These are phyloP conservation scores for Chaunax sp. DNA, from an alignment of 2,797 vertebrate genomes.

Conservation along the genomic window DNA sequence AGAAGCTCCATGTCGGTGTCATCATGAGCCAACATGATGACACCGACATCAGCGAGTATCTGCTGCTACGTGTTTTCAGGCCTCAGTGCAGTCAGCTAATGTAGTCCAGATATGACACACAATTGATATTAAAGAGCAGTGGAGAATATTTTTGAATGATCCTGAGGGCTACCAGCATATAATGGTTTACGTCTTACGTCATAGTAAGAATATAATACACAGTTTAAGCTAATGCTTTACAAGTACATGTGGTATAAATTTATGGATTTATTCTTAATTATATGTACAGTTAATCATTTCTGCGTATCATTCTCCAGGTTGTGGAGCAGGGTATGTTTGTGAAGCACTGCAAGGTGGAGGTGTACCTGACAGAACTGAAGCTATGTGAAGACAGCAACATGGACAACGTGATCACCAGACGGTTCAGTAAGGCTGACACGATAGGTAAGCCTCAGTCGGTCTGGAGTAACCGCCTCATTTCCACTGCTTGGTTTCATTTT, in stretches of 20 bases:
- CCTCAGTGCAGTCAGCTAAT: background rate
- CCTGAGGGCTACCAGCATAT: background rate
- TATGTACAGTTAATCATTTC: background rate
- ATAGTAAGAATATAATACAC: background rate
- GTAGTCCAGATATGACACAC: background rate
- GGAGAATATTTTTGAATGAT: background rate
- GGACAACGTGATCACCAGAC: conserved; percentile 93
- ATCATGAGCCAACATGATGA: background rate
- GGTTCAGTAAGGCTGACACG: conserved; percentile 99
- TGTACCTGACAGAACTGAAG: conserved; percentile 98
- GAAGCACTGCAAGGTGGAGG: conserved; percentile 99
- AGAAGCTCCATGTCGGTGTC: background rate
- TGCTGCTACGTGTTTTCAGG: too few relatives aligned
- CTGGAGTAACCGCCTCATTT: background rate
- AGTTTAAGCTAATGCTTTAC: background rate
- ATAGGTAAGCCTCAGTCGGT: conserved; percentile 87
- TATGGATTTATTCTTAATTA: background rate
- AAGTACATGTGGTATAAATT: background rate
- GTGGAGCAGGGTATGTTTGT: conserved; percentile 99
- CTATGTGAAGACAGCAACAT: conserved; percentile 98
- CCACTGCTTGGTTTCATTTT: too few relatives aligned
- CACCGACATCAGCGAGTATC: too few relatives aligned
- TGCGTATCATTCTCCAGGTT: conserved; percentile 82
- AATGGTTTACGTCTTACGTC: background rate
- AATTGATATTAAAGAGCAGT: background rate